A percentile compares a stretch with the other conserved stretches of the same genome.
Evolutionary conservation across 2,113 vertebrate genomes (phyloP).

Genomic region (Ctenomys sociabilis): DNA sequence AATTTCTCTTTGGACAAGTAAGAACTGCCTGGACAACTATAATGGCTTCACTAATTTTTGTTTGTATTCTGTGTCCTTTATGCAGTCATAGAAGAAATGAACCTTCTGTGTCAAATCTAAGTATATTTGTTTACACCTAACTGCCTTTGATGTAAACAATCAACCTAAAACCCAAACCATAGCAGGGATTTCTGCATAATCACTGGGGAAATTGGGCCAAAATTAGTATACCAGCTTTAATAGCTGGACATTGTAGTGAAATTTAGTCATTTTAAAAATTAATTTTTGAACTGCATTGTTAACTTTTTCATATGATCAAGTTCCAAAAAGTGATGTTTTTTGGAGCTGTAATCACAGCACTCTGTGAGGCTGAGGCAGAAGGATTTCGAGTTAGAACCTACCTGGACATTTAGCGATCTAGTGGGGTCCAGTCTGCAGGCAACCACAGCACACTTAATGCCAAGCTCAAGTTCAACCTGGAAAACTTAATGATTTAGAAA

Average conservation of each 20-base stretch:
- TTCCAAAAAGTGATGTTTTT: background rate
- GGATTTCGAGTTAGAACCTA: background rate
- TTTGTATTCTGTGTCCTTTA: constrained; percentile 94
- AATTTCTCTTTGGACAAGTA: constrained; percentile 94
- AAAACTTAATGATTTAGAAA: background rate
- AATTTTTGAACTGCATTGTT: background rate
- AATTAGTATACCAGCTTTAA: constrained; percentile 47
- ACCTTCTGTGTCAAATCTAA: constrained; percentile 61
- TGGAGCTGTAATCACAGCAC: background rate
- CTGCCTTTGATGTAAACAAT: constrained; percentile 50
- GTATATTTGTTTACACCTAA: constrained; percentile 52
- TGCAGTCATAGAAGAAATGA: constrained; percentile 91
- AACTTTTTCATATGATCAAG: constrained; percentile 23
- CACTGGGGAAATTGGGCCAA: background rate
- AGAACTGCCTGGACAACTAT: constrained; percentile 95
- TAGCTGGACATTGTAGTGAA: constrained; percentile 8
- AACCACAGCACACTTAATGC: background rate
- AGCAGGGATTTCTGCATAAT: background rate
- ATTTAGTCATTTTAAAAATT: background rate
- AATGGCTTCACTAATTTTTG: constrained; percentile 95
- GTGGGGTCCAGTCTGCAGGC: background rate
- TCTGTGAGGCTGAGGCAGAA: background rate
- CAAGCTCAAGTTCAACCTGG: background rate
- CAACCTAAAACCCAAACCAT: constrained; percentile 30
- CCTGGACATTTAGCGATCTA: background rate